A percentile compares a stretch with the other conserved stretches of the same genome.
Evolutionary conservation across 2,888 invertebrate genomes (phyloP).

Genomic region (Craniophora ligustri): DNA sequence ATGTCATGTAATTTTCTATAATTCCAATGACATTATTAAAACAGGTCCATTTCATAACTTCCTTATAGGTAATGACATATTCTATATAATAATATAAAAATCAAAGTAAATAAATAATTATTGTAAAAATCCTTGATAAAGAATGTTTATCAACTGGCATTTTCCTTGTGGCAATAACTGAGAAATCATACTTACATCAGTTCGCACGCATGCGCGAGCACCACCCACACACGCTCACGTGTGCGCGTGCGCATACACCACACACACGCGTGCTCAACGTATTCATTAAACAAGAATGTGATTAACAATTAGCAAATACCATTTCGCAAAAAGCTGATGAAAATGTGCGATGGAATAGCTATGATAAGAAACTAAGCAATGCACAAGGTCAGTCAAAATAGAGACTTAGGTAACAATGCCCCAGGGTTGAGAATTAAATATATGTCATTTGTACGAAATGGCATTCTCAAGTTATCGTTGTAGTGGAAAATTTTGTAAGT

Average conservation of each 20-base stretch:
- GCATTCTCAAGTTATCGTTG: no score
- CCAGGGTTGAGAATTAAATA: neutral
- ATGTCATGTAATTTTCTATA: neutral
- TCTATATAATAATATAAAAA: constrained; percentile 40
- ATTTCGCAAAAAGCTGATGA: constrained; percentile 59
- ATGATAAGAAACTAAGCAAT: constrained; percentile 28
- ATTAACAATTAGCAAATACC: constrained; percentile 62
- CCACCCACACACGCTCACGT: constrained; percentile 20
- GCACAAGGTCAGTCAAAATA: neutral
- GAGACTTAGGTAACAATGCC: no score
- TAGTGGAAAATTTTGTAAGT: no score
- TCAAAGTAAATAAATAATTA: constrained; percentile 46
- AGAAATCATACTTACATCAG: constrained; percentile 55
- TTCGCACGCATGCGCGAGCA: constrained; percentile 51
- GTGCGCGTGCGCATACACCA: constrained; percentile 36
- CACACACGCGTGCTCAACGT: constrained; percentile 48
- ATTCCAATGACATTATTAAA: constrained; percentile 16
- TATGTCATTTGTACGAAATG: no score
- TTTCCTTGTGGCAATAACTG: constrained; percentile 56
- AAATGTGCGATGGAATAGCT: constrained; percentile 42
- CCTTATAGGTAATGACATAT: constrained; percentile 29
- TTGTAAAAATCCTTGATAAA: constrained; percentile 50
- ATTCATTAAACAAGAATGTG: constrained; percentile 70
- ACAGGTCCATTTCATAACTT: neutral
- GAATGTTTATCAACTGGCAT: constrained; percentile 44